Conservation (phyloP, 2,797 vertebrate genomes). For the Typhlichthys subterraneus region DNA sequence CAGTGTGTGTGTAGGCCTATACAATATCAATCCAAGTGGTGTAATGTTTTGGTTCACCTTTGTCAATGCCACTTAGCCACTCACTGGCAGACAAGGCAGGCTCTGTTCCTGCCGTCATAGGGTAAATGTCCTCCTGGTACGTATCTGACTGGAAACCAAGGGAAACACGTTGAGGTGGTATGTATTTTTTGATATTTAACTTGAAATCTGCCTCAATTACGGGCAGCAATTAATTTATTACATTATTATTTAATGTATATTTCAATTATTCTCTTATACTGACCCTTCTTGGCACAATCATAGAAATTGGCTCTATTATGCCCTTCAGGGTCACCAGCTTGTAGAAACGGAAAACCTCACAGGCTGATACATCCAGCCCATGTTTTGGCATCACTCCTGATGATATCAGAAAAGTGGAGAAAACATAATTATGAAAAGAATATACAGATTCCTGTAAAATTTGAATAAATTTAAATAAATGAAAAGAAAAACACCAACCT, state of each 20-base stretch:
- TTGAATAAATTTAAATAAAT: not conserved
- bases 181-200: not conserved
- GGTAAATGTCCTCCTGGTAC: slow-evolving; percentile 98
- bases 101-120: slow-evolving; percentile 94
- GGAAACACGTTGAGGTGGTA: slow-evolving; percentile 21
- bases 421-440: not conserved
- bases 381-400: slow-evolving; percentile 98
- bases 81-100: slow-evolving; percentile 89
- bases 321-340: slow-evolving; percentile 96
- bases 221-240: not conserved
- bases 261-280: slow-evolving; percentile 58
- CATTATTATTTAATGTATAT: not conserved
- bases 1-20: too few relatives aligned
- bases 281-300: slow-evolving; percentile 97
- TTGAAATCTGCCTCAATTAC: not conserved
- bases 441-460: not conserved
- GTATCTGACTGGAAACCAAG: slow-evolving; percentile 88
- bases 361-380: slow-evolving; percentile 91
- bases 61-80: slow-evolving; percentile 92
- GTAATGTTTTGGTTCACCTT: slow-evolving; percentile 77
- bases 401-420: slow-evolving; percentile 10
- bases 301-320: slow-evolving; percentile 95
- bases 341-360: slow-evolving; percentile 97
- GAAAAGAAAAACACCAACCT: not conserved
- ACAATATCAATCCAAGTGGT: not conserved